These are phyloP conservation scores for Strix uralensis DNA, from an alignment of 2,113 vertebrate genomes.

Conservation along the genomic window DNA sequence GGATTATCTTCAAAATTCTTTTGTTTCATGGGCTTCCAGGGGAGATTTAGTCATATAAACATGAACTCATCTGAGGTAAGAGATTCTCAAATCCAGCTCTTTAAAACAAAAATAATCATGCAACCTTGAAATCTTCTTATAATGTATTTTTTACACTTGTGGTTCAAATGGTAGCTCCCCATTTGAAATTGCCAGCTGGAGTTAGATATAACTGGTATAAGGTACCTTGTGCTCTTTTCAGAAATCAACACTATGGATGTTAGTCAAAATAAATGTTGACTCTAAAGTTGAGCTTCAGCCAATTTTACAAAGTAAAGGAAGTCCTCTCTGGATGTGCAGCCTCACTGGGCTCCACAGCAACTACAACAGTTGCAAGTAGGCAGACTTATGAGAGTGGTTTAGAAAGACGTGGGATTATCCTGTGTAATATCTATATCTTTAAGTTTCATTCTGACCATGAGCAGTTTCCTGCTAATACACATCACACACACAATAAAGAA, in stretches of 20 bases:
- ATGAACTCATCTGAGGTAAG: slow-evolving; percentile 1
- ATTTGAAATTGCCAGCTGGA: background rate
- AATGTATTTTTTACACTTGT: background rate
- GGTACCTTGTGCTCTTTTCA: background rate
- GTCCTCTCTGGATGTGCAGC: background rate
- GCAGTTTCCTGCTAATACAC: background rate
- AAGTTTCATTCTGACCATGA: background rate
- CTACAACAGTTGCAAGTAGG: background rate
- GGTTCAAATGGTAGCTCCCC: background rate
- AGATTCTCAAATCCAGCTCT: background rate
- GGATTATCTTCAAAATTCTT: slow-evolving; percentile 16
- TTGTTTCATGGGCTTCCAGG: slow-evolving; percentile 1
- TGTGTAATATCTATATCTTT: background rate
- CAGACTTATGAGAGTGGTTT: background rate
- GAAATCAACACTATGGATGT: background rate
- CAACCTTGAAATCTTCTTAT: background rate
- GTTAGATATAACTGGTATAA: background rate
- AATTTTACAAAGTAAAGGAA: background rate
- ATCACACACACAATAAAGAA: background rate
- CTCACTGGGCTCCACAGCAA: background rate
- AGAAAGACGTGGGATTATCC: background rate
- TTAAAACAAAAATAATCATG: background rate
- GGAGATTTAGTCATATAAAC: background rate
- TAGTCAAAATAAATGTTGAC: background rate
- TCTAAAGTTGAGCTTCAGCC: background rate